Percentiles rank a stretch among this genome's conserved stretches.
These are phyloP conservation scores for Athripsodes cinereus DNA, from an alignment of 2,888 invertebrate genomes.

Conservation along the genomic window DNA sequence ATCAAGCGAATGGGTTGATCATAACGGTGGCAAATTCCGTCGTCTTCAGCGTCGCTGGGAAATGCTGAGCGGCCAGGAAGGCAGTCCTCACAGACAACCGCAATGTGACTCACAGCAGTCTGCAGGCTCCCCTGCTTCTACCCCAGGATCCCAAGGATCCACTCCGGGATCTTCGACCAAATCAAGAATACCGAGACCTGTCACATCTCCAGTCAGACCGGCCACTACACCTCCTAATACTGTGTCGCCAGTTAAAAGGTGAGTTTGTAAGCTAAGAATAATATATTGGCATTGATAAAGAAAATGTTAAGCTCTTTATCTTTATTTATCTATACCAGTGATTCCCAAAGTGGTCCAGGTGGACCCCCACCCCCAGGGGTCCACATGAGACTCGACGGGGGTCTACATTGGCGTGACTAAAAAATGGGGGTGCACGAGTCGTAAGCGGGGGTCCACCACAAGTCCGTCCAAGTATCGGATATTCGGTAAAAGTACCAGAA, in stretches of 20 bases:
- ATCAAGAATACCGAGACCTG: conserved; percentile 69
- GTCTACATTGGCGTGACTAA: too few relatives aligned
- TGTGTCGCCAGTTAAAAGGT: conserved; percentile 27
- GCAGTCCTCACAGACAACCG: conserved; percentile 37
- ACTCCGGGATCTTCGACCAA: conserved; percentile 47
- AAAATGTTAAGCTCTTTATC: background rate
- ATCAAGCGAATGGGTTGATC: conserved; percentile 21
- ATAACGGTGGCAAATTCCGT: conserved; percentile 62
- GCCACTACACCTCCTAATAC: conserved; percentile 42
- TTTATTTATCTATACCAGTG: too few relatives aligned
- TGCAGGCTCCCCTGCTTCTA: conserved; percentile 40
- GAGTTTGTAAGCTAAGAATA: background rate
- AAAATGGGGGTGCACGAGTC: too few relatives aligned
- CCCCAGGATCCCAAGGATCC: conserved; percentile 44
- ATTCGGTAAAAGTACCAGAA: too few relatives aligned
- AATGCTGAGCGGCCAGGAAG: conserved; percentile 53
- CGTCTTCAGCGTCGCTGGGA: conserved; percentile 78
- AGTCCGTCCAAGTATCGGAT: too few relatives aligned
- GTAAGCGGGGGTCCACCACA: too few relatives aligned
- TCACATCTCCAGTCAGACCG: conserved; percentile 65
- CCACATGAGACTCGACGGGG: too few relatives aligned
- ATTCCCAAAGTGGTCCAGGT: too few relatives aligned
- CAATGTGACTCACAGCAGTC: background rate
- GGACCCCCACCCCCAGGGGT: too few relatives aligned
- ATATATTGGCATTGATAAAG: background rate